Evolutionary conservation across 2,113 vertebrate genomes (phyloP), one percentile per base, ranked within the genome.

Genomic region (Channa maculata): DNA sequence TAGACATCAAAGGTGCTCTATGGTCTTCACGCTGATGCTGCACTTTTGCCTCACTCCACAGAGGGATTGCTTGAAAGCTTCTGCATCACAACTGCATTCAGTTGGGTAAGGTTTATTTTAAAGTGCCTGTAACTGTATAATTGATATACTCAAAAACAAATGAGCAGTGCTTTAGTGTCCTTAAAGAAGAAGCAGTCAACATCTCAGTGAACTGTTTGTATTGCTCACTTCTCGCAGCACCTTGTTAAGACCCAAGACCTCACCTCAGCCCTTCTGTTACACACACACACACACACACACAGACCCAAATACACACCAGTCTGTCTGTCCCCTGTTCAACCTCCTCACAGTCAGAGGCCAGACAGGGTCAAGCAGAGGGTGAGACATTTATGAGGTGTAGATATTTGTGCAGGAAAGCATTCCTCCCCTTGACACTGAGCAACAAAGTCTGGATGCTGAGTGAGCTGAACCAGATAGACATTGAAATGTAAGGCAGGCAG

Each of bases 341-440:
- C 84, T 64, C 71, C 46, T 86, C 78, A 64, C 79, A 87, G 83
- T 84, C 81, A 86, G 71, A 80, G 89, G 85, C 88, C 87, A 91
- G 91, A 85, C 83, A 69, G 89, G 91, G 92, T 93, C 91, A 86
- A 78, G 64, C 80, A 75, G 87, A 87, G 88, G 89, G 87, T 51
- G 85, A 91, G 92, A 91, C 86, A 77, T 94, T 94, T 93, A 93
- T 91, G 90, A 92, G 90, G 88, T 94, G 92, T 79, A 87, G 86
- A 91, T 91, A 90, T 92, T 92, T 91, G 88, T 84, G 85, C 87
- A 84, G 86, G 87, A 88, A 91, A 85, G 83, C 89, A 86, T 91
- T 91, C 82, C 76, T 82, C 71, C 67, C 89, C 73, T 86, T 89
- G 90, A 91, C 87, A 80, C 74, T 79, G 83, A 86, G 81, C 86